A percentile compares a stretch with the other conserved stretches of the same genome.
Conservation (phyloP, 1,140 invertebrate species). For the Dinoponera quadriceps region DNA sequence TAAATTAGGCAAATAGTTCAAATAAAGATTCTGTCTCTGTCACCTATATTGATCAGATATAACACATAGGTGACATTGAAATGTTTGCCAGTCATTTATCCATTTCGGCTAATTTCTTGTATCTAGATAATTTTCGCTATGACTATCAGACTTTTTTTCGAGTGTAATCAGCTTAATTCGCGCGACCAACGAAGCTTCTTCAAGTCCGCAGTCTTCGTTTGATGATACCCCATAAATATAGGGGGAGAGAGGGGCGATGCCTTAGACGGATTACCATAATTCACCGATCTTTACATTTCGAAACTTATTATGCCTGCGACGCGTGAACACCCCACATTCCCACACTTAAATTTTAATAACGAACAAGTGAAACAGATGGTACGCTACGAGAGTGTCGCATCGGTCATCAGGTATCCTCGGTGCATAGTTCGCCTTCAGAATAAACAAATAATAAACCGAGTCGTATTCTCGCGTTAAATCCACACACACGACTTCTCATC, state of each 20-base stretch:
- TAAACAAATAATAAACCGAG: no score
- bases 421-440: not conserved
- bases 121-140: no score
- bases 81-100: no score
- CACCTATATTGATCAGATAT: no score
- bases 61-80: no score
- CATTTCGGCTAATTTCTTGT: no score
- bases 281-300: slow-evolving; percentile 40
- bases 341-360: slow-evolving; percentile 67
- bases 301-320: slow-evolving; percentile 62
- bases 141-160: no score
- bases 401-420: slow-evolving; percentile 40
- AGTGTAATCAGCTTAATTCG: slow-evolving; percentile 11
- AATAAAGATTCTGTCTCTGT: no score
- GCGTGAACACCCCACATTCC: slow-evolving; percentile 62
- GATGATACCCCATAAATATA: slow-evolving; percentile 22
- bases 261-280: slow-evolving; percentile 66
- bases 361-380: slow-evolving; percentile 62
- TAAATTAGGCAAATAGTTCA: no score
- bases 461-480: no score
- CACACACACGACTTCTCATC: no score
- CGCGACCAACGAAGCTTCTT: not conserved
- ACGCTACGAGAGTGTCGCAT: slow-evolving; percentile 39
- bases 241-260: slow-evolving; percentile 22
- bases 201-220: not conserved